Evolutionary conservation across 1,140 invertebrate species (phyloP).

Genomic region (Saxidomus purpurata): DNA sequence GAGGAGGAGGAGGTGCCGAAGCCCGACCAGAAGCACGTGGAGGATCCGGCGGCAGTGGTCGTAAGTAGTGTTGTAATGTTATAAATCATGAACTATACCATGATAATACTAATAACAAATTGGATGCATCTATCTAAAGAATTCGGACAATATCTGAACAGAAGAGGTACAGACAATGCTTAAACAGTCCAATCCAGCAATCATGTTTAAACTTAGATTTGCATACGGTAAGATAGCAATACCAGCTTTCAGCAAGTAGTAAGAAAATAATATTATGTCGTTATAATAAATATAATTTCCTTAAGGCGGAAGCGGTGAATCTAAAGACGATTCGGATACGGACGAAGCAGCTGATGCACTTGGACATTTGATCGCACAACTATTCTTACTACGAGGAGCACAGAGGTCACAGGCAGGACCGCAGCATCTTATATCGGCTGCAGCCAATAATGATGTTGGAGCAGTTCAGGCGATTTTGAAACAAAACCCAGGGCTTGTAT

Average conservation of each 20-base stretch:
- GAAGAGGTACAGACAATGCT: too few species aligned
- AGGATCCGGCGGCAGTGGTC: neutral
- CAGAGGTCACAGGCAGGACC: slow-evolving; percentile 14
- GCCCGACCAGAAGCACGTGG: neutral
- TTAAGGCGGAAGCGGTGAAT: neutral
- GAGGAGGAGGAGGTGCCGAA: neutral
- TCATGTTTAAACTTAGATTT: too few species aligned
- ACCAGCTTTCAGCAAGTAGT: too few species aligned
- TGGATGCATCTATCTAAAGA: too few species aligned
- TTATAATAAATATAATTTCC: too few species aligned
- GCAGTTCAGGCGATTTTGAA: slow-evolving; percentile 55
- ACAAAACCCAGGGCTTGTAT: slow-evolving; percentile 68
- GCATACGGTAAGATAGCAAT: too few species aligned
- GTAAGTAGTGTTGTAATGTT: too few species aligned
- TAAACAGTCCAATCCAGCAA: too few species aligned
- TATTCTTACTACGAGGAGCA: slow-evolving; percentile 57
- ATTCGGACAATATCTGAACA: too few species aligned
- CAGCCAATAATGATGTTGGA: slow-evolving; percentile 63
- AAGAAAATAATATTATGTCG: too few species aligned
- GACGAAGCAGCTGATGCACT: slow-evolving; percentile 57
- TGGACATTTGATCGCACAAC: slow-evolving; percentile 68
- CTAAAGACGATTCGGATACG: neutral
- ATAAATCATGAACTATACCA: too few species aligned
- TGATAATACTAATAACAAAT: too few species aligned
- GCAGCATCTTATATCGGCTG: slow-evolving; percentile 64